Percentiles rank a stretch among this genome's conserved stretches.
phyloP scores from a whole-genome alignment of 2,888 invertebrate genomes.

The Thymelicus sylvestris region DNA sequence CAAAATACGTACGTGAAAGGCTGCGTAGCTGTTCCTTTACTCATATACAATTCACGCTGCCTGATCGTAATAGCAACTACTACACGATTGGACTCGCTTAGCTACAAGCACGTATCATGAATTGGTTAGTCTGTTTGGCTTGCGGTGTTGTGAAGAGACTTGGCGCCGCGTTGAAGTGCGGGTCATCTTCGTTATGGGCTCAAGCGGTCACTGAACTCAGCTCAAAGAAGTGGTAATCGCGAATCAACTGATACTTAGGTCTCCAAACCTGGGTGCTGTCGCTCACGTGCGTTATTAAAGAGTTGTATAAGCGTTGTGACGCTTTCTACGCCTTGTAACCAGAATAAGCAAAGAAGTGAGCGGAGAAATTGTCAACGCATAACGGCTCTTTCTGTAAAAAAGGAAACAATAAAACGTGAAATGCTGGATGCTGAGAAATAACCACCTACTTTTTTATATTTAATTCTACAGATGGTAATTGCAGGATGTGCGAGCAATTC shows the following conservation, averaged over 20 bases:
- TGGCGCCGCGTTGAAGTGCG: constrained; percentile 47
- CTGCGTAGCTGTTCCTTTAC: constrained; percentile 65
- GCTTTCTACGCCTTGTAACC: constrained; percentile 76
- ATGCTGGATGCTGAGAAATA: constrained; percentile 47
- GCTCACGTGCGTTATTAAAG: constrained; percentile 62
- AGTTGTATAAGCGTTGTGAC: constrained; percentile 75
- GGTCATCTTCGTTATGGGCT: constrained; percentile 54
- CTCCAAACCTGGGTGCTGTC: constrained; percentile 55
- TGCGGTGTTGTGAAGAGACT: constrained; percentile 42
- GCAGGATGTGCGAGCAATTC: constrained; percentile 36
- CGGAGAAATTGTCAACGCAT: constrained; percentile 75
- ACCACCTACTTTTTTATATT: constrained; percentile 44
- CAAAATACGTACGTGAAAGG: constrained; percentile 84
- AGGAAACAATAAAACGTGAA: constrained; percentile 61
- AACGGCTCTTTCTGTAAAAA: constrained; percentile 63
- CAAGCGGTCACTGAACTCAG: constrained; percentile 66
- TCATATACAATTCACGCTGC: constrained; percentile 37
- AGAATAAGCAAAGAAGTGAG: constrained; percentile 75
- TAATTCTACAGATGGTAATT: constrained; percentile 41
- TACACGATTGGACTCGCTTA: constrained; percentile 17
- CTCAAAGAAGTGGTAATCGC: constrained; percentile 59
- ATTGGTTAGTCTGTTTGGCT: constrained; percentile 22
- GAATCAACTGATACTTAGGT: constrained; percentile 60
- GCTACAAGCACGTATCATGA: constrained; percentile 23
- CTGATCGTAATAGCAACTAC: constrained; percentile 30